Percentiles rank a stretch among this genome's conserved stretches.
These are phyloP conservation scores for Urocynchramus pylzowi DNA, from an alignment of 2,113 vertebrate species.

Conservation along the genomic window DNA sequence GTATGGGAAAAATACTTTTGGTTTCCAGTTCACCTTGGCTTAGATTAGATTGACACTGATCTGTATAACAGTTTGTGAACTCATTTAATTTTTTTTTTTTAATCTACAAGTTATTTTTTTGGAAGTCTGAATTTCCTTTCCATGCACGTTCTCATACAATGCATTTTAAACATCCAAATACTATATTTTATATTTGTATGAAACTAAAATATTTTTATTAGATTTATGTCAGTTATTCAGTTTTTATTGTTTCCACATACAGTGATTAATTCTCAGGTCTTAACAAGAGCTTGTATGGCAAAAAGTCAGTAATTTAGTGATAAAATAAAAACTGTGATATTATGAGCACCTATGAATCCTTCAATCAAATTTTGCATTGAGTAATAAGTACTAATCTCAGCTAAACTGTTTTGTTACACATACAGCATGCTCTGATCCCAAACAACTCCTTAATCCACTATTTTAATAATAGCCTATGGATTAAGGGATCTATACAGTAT, in stretches of 20 bases:
- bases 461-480: conserved; percentile 48
- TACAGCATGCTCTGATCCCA: conserved; percentile 20
- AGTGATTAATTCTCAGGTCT: not conserved
- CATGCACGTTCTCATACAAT: not conserved
- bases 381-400: conserved; percentile 45
- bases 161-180: not conserved
- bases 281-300: not conserved
- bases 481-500: conserved; percentile 41
- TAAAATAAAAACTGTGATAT: not conserved
- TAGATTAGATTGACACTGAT: not conserved
- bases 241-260: not conserved
- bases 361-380: conserved; percentile 13
- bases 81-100: not conserved
- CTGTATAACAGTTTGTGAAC: not conserved
- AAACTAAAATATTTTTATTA: not conserved
- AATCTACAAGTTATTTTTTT: not conserved
- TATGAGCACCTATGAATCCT: not conserved
- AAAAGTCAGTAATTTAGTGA: not conserved
- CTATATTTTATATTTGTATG: not conserved
- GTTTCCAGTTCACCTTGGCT: not conserved
- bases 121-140: not conserved
- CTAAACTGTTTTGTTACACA: conserved; percentile 44
- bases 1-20: not conserved
- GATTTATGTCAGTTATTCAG: not conserved
- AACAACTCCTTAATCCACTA: conserved; percentile 52